Conservation (phyloP, 2,888 invertebrate genomes). For the Ochropleura plecta region DNA sequence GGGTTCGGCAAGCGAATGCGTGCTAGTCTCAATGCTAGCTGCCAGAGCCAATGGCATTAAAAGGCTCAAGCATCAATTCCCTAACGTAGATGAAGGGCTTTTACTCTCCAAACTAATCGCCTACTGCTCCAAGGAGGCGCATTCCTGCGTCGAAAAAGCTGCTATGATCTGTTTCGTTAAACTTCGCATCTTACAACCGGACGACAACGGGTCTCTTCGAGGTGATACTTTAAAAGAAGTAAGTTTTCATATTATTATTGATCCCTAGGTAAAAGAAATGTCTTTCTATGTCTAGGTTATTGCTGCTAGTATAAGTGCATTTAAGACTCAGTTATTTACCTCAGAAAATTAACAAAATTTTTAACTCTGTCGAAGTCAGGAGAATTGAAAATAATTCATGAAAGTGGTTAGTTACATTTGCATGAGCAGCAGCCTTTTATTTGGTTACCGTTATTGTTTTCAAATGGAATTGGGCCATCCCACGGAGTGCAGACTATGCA, state of each 20-base stretch:
- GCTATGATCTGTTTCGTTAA: slow-evolving; percentile 98
- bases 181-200: slow-evolving; percentile 96
- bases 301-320: not conserved
- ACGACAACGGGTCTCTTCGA: slow-evolving; percentile 94
- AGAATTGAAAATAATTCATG: not conserved
- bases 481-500: slow-evolving; percentile 62
- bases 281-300: not conserved
- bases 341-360: not conserved
- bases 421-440: slow-evolving; percentile 27
- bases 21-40: slow-evolving; percentile 97
- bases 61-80: slow-evolving; percentile 95
- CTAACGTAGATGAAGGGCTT: slow-evolving; percentile 97
- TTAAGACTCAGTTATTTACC: not conserved
- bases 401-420: slow-evolving; percentile 13
- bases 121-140: slow-evolving; percentile 97
- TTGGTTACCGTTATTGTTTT: slow-evolving; percentile 49
- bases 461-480: slow-evolving; percentile 70
- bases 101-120: slow-evolving; percentile 98
- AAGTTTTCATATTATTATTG: slow-evolving; percentile 58
- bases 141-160: slow-evolving; percentile 98
- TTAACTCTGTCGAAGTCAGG: not conserved
- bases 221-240: slow-evolving; percentile 95
- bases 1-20: slow-evolving; percentile 99
- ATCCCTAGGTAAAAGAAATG: not conserved
- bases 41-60: slow-evolving; percentile 97